Conservation (phyloP, 2,888 invertebrate species). For the Melanostoma mellinum region DNA sequence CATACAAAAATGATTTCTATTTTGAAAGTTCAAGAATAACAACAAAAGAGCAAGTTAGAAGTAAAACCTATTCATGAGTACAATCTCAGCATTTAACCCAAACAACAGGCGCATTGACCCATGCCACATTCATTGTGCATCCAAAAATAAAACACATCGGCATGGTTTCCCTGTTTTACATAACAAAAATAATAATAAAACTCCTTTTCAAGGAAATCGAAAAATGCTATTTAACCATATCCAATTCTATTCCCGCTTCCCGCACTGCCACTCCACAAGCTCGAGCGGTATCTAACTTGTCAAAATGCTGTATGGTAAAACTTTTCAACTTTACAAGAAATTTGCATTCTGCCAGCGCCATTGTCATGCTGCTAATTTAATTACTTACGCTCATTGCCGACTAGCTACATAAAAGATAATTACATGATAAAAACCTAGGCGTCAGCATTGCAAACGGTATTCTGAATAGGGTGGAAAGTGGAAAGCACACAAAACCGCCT, state of each 20-base stretch:
- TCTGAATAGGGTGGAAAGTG: neutral
- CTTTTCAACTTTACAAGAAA: conserved; percentile 13
- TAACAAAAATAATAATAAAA: conserved; percentile 62
- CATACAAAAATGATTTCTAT: no score
- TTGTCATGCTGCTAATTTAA: conserved; percentile 79
- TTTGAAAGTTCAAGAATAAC: neutral
- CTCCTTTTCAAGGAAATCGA: conserved; percentile 46
- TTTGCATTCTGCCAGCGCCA: conserved; percentile 43
- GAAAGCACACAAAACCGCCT: conserved; percentile 22
- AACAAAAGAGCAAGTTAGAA: neutral
- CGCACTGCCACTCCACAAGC: neutral
- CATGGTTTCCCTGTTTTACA: conserved; percentile 42
- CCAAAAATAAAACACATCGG: conserved; percentile 1
- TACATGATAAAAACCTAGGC: conserved; percentile 71
- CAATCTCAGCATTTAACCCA: conserved; percentile 17
- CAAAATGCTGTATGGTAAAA: conserved; percentile 27
- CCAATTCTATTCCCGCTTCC: neutral
- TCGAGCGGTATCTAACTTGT: neutral
- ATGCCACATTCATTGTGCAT: neutral
- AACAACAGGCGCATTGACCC: conserved; percentile 21
- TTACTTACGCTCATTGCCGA: conserved; percentile 81
- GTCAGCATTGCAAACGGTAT: conserved; percentile 59
- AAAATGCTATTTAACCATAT: conserved; percentile 31
- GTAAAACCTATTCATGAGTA: neutral
- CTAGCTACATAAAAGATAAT: conserved; percentile 71